These are phyloP conservation scores for Notothenia coriiceps DNA, from an alignment of 2,113 vertebrate genomes.

Conservation along the genomic window DNA sequence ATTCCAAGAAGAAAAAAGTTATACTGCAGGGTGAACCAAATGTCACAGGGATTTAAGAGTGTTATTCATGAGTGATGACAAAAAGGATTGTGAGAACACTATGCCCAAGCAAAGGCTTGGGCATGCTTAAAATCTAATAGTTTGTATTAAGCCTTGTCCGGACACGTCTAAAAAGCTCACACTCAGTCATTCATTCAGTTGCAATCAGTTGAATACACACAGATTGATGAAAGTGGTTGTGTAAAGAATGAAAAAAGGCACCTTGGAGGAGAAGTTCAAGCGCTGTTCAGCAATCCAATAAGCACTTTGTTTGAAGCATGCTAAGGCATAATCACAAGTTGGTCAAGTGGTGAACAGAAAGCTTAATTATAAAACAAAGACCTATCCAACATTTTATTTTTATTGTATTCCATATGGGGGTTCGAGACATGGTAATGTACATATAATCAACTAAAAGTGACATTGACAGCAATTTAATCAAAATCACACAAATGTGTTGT, in stretches of 20 bases:
- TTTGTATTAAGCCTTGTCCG: not conserved
- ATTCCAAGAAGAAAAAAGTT: not conserved
- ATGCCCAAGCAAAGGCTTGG: not conserved
- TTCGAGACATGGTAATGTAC: not conserved
- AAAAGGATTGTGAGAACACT: slow-evolving; percentile 2
- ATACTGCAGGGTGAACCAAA: not conserved
- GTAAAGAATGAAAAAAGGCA: not conserved
- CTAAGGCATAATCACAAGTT: no score
- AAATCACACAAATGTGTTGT: not conserved
- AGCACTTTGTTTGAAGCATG: not conserved
- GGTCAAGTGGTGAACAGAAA: not conserved
- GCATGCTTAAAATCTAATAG: not conserved
- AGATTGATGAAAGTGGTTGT: not conserved
- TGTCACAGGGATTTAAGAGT: not conserved
- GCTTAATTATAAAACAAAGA: not conserved
- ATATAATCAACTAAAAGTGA: not conserved
- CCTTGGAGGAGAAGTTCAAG: slow-evolving; percentile 1
- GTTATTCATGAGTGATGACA: not conserved
- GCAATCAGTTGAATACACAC: slow-evolving; percentile 9
- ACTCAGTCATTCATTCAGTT: not conserved
- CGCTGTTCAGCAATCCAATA: not conserved
- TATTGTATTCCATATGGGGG: not conserved
- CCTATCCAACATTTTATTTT: no score
- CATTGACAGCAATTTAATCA: not conserved
- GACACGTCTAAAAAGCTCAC: no score